phyloP scores from a whole-genome alignment of 2,113 vertebrate genomes.

The Ciconia stormi region DNA sequence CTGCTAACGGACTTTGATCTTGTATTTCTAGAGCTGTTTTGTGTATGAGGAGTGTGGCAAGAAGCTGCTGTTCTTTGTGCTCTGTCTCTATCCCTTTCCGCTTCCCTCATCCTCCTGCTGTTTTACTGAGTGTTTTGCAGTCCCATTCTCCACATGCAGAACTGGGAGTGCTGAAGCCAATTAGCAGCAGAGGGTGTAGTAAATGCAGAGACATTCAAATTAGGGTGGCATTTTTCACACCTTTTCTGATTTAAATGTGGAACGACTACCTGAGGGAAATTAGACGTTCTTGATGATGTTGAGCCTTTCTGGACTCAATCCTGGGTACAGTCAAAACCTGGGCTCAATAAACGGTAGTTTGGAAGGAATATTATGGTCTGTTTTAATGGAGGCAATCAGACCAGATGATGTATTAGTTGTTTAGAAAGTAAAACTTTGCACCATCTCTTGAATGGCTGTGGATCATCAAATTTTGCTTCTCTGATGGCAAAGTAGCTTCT shows the following conservation, averaged over 20 bases:
- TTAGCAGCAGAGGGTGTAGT: not conserved
- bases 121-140: not conserved
- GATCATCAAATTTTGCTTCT: not conserved
- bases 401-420: fast-evolving
- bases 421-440: not conserved
- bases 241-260: not conserved
- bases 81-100: not conserved
- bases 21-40: not conserved
- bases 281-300: not conserved
- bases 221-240: not conserved
- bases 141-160: fast-evolving
- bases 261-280: not conserved
- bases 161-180: not conserved
- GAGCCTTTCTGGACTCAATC: not conserved
- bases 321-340: not conserved
- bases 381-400: not conserved
- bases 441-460: not conserved
- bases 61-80: not conserved
- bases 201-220: not conserved
- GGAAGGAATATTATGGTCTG: not conserved
- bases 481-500: not conserved
- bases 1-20: not conserved
- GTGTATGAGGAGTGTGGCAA: not conserved
- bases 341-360: not conserved
- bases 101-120: not conserved